Percentiles rank a stretch among this genome's conserved stretches.
These are phyloP conservation scores for Crenuchus spilurus DNA, from an alignment of 2,797 vertebrate genomes.

Conservation along the genomic window DNA sequence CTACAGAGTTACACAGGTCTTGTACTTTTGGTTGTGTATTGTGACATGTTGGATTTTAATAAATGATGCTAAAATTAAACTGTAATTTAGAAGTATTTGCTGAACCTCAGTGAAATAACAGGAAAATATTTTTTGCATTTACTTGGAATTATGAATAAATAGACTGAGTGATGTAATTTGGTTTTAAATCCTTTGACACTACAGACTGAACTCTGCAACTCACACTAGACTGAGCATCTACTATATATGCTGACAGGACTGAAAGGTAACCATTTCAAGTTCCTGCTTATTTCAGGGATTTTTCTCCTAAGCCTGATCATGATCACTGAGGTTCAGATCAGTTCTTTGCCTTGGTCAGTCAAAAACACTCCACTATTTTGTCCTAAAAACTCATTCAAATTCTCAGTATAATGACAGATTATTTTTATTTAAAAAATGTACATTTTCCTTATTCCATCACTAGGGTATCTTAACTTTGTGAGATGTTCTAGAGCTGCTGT, in stretches of 20 bases:
- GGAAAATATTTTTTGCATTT: no score
- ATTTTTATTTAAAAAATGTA: background rate
- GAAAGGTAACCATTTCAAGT: background rate
- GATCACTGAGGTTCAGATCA: background rate
- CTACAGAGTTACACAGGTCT: no score
- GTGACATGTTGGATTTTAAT: no score
- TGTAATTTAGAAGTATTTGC: no score
- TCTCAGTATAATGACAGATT: background rate
- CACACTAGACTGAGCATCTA: background rate
- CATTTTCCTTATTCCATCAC: background rate
- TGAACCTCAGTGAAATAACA: no score
- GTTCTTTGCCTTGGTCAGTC: background rate
- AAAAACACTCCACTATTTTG: background rate
- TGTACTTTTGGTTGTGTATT: no score
- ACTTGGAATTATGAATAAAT: no score
- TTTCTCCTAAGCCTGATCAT: background rate
- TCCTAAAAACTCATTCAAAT: background rate
- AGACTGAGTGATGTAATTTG: no score
- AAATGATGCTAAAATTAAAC: no score
- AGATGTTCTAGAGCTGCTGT: background rate
- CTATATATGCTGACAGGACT: background rate
- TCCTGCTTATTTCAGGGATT: background rate
- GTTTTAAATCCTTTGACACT: no score
- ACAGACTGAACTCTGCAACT: no score
- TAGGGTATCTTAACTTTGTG: background rate